Evolutionary conservation across 2,797 vertebrate genomes (phyloP).

Genomic region (Anas capensis): DNA sequence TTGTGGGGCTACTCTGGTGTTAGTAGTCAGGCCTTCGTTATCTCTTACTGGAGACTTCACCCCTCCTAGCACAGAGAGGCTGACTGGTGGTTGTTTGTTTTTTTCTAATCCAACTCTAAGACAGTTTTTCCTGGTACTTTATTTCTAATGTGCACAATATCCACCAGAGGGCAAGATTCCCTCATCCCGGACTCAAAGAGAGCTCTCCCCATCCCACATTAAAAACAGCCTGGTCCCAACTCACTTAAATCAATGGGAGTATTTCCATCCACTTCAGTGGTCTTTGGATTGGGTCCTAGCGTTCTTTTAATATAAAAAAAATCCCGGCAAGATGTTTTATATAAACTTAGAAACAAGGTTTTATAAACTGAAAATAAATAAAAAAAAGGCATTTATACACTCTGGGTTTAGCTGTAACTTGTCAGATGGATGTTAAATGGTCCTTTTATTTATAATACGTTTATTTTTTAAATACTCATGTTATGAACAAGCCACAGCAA

Average conservation of each 20-base stretch:
- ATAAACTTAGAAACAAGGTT: conserved; percentile 42
- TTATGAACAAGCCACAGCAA: background rate
- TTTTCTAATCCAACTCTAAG: background rate
- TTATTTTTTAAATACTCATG: background rate
- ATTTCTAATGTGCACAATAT: background rate
- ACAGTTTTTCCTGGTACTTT: background rate
- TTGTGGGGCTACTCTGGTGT: background rate
- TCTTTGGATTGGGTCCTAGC: background rate
- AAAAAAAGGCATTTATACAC: background rate
- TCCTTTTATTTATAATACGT: conserved; percentile 20
- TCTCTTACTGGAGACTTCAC: background rate
- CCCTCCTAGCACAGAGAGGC: background rate
- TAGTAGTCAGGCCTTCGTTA: background rate
- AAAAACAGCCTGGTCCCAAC: background rate
- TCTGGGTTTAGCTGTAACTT: background rate
- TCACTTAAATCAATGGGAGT: background rate
- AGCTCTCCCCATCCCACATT: accelerated
- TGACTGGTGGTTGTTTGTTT: background rate
- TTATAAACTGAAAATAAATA: conserved; percentile 27
- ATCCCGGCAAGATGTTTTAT: background rate
- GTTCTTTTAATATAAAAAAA: background rate
- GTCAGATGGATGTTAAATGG: background rate
- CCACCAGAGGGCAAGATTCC: conserved; percentile 42
- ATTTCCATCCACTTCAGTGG: background rate
- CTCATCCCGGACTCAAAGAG: background rate